Evolutionary conservation across 2,888 invertebrate species (phyloP).

Genomic region (Polydrusus cervinus): DNA sequence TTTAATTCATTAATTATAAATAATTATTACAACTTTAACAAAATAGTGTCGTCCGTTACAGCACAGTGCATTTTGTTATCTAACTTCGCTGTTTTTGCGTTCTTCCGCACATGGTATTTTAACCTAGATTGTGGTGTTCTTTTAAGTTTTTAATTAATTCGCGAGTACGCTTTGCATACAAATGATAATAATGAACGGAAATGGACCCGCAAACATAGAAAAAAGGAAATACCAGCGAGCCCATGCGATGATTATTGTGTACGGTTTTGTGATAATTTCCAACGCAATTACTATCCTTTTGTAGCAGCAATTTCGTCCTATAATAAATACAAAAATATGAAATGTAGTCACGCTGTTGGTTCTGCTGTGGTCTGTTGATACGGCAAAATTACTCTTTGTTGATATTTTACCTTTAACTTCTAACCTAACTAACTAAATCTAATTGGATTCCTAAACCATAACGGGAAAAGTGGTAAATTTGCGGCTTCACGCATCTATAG

Average conservation of each 20-base stretch:
- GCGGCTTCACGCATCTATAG: too few species aligned
- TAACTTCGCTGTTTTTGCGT: neutral
- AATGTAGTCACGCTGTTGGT: constrained; percentile 1
- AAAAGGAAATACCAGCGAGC: constrained; percentile 22
- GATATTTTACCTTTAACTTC: too few species aligned
- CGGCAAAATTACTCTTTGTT: too few species aligned
- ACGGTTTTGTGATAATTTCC: constrained; percentile 20
- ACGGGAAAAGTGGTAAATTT: too few species aligned
- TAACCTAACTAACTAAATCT: too few species aligned
- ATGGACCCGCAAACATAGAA: constrained; percentile 17
- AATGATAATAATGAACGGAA: constrained; percentile 18
- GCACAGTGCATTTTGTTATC: neutral
- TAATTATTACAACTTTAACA: too few species aligned
- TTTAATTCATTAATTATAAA: too few species aligned
- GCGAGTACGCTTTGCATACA: constrained; percentile 20
- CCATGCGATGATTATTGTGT: constrained; percentile 12
- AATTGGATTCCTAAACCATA: too few species aligned
- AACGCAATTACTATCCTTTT: neutral
- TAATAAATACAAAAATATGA: neutral
- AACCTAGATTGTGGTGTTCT: constrained; percentile 10
- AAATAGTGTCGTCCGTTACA: neutral
- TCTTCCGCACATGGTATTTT: constrained; percentile 14
- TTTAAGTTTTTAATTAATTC: constrained; percentile 19
- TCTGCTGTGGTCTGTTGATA: neutral
- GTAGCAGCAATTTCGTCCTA: neutral